Percentiles rank a stretch among this genome's conserved stretches.
Conservation (phyloP, 2,113 vertebrate species). For the Myotis davidii region DNA sequence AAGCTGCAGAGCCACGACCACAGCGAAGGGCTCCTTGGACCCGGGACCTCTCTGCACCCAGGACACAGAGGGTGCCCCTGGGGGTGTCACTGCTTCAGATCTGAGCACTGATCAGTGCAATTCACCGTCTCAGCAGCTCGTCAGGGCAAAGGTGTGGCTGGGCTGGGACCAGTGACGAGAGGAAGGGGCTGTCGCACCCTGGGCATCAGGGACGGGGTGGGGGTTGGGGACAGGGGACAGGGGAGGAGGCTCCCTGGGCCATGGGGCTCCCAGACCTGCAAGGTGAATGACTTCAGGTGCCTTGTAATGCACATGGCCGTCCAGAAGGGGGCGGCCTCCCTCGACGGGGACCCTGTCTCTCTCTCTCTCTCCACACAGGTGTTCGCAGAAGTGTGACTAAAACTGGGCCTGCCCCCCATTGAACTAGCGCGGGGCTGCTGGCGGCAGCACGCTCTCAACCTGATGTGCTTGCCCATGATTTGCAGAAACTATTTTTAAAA, state of each 20-base stretch:
- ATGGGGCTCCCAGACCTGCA: not conserved
- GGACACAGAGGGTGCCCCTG: not conserved
- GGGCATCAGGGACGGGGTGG: no score
- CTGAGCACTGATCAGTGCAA: not conserved
- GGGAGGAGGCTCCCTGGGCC: not conserved
- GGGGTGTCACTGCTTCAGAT: not conserved
- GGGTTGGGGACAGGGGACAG: not conserved
- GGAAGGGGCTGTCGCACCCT: not conserved
- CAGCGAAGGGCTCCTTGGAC: no score
- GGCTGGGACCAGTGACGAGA: not conserved
- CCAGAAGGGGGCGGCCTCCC: constrained; percentile 54
- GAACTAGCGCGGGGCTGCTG: constrained; percentile 18
- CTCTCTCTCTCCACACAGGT: not conserved
- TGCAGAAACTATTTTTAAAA: constrained; percentile 67
- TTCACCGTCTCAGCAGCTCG: not conserved
- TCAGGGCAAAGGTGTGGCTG: not conserved
- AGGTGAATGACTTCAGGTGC: not conserved
- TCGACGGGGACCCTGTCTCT: accelerated
- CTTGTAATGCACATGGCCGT: accelerated
- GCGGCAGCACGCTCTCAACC: not conserved
- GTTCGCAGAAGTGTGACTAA: constrained; percentile 26
- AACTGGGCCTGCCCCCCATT: not conserved
- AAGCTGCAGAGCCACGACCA: not conserved
- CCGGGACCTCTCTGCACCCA: no score
- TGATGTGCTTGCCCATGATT: constrained; percentile 21